Conservation (phyloP, 2,113 vertebrate genomes). For the Clarias magur region DNA sequence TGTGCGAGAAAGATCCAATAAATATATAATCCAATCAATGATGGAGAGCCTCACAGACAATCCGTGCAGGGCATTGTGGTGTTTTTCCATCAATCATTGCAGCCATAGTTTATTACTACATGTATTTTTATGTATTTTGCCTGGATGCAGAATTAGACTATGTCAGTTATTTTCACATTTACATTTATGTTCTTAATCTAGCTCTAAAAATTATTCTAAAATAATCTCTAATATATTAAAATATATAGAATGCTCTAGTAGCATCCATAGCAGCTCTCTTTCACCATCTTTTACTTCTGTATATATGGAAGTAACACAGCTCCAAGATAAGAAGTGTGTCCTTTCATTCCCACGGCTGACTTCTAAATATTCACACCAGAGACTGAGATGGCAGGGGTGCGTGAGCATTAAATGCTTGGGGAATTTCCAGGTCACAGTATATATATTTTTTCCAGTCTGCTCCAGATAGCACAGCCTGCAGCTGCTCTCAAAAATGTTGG, state of each 20-base stretch:
- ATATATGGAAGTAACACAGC: constrained; percentile 62
- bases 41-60: neutral
- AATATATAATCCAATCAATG: neutral
- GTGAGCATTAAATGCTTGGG: constrained; percentile 36
- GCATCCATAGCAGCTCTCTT: neutral
- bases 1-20: neutral
- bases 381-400: constrained; percentile 51
- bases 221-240: neutral
- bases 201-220: neutral
- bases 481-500: neutral
- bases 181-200: neutral
- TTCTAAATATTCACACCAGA: constrained; percentile 75
- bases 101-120: neutral
- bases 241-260: neutral
- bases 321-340: constrained; percentile 64
- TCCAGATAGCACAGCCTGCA: constrained; percentile 37
- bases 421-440: constrained; percentile 60
- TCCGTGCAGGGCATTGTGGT: neutral
- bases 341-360: constrained; percentile 60
- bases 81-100: neutral
- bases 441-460: constrained; percentile 2
- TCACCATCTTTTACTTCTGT: neutral
- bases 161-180: neutral
- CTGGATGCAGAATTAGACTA: neutral
- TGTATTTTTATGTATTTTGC: neutral